Conservation (phyloP, 2,888 invertebrate genomes). For the Hedya salicella region DNA sequence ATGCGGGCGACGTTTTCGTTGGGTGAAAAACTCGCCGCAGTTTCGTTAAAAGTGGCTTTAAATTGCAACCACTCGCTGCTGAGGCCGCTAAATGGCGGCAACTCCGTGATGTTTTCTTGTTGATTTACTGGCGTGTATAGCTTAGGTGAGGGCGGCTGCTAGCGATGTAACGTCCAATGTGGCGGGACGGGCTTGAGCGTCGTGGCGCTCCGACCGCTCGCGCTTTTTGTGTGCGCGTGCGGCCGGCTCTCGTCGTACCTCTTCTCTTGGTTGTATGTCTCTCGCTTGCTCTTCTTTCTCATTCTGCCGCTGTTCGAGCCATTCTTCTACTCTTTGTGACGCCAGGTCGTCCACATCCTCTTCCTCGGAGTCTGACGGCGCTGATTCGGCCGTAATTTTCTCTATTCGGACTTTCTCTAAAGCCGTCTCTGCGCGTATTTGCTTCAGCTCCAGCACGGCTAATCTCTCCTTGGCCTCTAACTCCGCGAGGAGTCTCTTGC, state of each 20-base stretch:
- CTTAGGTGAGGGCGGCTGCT: neutral
- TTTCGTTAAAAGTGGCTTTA: neutral
- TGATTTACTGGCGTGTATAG: neutral
- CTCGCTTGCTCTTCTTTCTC: too few relatives aligned
- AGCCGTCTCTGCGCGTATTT: neutral
- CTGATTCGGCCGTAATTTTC: neutral
- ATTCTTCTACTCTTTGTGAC: neutral
- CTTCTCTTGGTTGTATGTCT: neutral
- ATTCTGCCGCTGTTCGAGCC: too few relatives aligned
- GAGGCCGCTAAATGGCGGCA: neutral
- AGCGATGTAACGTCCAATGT: neutral
- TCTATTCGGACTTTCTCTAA: neutral
- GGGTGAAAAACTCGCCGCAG: neutral
- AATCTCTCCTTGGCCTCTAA: neutral
- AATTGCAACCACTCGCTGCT: neutral
- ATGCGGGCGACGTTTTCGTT: constrained; percentile 17
- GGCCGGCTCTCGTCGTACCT: neutral
- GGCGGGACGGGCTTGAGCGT: neutral
- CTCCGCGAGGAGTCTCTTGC: constrained; percentile 6
- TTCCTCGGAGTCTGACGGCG: neutral
- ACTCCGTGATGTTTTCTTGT: neutral
- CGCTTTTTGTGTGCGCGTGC: neutral
- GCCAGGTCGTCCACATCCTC: neutral
- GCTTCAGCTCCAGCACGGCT: neutral
- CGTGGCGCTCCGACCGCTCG: too few relatives aligned